phyloP scores from a whole-genome alignment of 1,140 invertebrate genomes.

The Euura saliciscinereae region DNA sequence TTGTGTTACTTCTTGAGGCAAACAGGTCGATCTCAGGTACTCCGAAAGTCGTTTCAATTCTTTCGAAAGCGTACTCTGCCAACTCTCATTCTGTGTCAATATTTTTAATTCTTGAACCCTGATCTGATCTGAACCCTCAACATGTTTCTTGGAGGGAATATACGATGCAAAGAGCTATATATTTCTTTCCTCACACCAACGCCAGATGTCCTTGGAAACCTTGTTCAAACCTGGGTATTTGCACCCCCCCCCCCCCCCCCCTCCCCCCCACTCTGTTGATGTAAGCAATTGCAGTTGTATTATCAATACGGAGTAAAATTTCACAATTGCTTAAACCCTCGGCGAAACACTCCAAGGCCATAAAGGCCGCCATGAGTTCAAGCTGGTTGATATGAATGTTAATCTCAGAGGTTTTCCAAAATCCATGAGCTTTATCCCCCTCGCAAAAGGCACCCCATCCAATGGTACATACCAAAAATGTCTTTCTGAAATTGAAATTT shows the following conservation, averaged over 20 bases:
- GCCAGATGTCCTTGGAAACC: constrained; percentile 35
- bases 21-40: too few relatives aligned
- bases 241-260: too few relatives aligned
- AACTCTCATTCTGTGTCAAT: too few relatives aligned
- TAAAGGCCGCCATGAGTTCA: constrained; percentile 39
- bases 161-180: constrained; percentile 33
- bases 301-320: constrained; percentile 45
- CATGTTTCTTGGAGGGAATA: too few relatives aligned
- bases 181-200: constrained; percentile 33
- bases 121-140: too few relatives aligned
- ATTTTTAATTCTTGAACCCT: too few relatives aligned
- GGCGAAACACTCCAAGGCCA: constrained; percentile 44
- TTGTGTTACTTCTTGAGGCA: too few relatives aligned
- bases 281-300: constrained; percentile 47
- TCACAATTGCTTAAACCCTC: constrained; percentile 29
- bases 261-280: constrained; percentile 44
- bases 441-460: constrained; percentile 39
- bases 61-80: too few relatives aligned
- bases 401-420: constrained; percentile 31
- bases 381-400: constrained; percentile 44
- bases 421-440: constrained; percentile 24
- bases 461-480: too few relatives aligned
- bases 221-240: constrained; percentile 37
- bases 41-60: too few relatives aligned
- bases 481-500: too few relatives aligned